Evolutionary conservation across 2,888 invertebrate genomes (phyloP).

Genomic region (Chrysopilus asiliformis): DNA sequence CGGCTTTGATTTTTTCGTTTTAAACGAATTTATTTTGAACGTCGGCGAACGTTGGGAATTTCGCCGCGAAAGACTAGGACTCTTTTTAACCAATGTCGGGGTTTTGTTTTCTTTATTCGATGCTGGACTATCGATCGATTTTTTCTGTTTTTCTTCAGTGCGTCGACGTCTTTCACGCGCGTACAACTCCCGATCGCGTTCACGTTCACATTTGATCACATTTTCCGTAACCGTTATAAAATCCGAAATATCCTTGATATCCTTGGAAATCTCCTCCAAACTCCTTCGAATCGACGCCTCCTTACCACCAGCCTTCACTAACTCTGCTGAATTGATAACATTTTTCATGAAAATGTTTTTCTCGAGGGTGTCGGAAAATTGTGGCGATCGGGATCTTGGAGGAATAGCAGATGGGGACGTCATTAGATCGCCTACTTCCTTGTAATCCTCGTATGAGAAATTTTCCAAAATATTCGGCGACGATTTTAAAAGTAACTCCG

Average conservation of each 20-base stretch:
- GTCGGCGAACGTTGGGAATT: constrained; percentile 21
- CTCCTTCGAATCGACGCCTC: constrained; percentile 31
- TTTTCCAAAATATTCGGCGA: constrained; percentile 35
- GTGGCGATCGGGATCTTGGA: constrained; percentile 21
- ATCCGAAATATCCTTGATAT: constrained; percentile 34
- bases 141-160: constrained; percentile 12
- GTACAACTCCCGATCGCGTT: constrained; percentile 24
- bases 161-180: constrained; percentile 18
- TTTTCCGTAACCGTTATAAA: constrained; percentile 34
- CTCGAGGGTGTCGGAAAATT: constrained; percentile 31
- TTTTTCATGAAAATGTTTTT: constrained; percentile 32
- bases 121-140: constrained; percentile 10
- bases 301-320: constrained; percentile 20
- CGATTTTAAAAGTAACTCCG: constrained; percentile 28
- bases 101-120: constrained; percentile 11
- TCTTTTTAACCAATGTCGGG: constrained; percentile 5
- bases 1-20: constrained; percentile 18
- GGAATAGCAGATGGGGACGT: constrained; percentile 13
- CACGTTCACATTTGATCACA: constrained; percentile 27
- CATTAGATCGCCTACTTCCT: constrained; percentile 14
- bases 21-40: constrained; percentile 33
- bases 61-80: constrained; percentile 13
- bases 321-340: constrained; percentile 25
- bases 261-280: constrained; percentile 35
- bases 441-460: constrained; percentile 30